A percentile compares a stretch with the other conserved stretches of the same genome.
Evolutionary conservation across 2,797 vertebrate species (phyloP).

Genomic region (Rhynchotus rufescens): DNA sequence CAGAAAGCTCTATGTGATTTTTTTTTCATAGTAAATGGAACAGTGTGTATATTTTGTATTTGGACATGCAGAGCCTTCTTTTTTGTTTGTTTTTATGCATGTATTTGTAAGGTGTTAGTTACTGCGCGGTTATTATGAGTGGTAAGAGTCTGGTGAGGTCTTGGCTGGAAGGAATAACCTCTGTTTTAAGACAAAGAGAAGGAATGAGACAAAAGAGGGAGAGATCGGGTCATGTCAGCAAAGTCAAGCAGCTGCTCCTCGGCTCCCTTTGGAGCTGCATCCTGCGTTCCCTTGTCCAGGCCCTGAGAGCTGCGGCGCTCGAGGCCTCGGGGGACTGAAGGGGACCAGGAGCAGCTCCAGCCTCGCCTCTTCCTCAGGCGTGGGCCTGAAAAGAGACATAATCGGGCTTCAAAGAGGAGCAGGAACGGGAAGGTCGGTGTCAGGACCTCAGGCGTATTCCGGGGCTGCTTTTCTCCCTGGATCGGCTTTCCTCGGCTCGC

Average conservation of each 20-base stretch:
- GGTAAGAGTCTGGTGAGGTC: neutral
- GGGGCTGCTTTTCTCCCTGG: conserved; percentile 51
- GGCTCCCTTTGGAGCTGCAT: neutral
- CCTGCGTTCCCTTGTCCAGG: fast-evolving
- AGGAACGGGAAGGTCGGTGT: conserved; percentile 67
- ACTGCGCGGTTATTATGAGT: neutral
- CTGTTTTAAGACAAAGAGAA: neutral
- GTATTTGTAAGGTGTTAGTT: neutral
- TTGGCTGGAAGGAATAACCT: neutral
- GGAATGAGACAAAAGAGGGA: neutral
- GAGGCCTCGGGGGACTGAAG: neutral
- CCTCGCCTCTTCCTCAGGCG: conserved; percentile 22
- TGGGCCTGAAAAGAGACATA: conserved; percentile 65
- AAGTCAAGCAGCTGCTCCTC: neutral
- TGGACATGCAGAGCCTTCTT: neutral
- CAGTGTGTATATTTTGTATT: neutral
- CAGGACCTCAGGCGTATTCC: conserved; percentile 54
- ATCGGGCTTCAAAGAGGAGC: conserved; percentile 76
- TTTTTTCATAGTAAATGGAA: neutral
- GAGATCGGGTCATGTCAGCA: neutral
- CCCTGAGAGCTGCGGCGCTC: neutral
- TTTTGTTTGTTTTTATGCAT: neutral
- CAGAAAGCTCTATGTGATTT: neutral
- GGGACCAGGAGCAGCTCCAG: neutral
- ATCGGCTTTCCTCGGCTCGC: neutral